A percentile compares a stretch with the other conserved stretches of the same genome.
These are phyloP conservation scores for Vanessa cardui DNA, from an alignment of 2,888 invertebrate genomes.

Conservation along the genomic window DNA sequence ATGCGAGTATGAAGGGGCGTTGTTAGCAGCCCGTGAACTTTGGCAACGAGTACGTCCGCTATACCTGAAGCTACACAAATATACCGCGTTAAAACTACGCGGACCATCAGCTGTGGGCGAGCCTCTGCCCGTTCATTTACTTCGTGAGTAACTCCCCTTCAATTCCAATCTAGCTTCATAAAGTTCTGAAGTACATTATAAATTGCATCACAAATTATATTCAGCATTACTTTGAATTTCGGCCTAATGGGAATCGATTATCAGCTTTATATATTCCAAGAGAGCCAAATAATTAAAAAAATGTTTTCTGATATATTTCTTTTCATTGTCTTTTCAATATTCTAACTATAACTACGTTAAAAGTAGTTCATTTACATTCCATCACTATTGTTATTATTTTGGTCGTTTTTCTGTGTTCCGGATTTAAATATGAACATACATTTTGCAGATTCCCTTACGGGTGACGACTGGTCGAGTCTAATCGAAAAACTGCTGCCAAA, in stretches of 20 bases:
- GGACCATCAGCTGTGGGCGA: constrained; percentile 74
- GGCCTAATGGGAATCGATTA: too few relatives aligned
- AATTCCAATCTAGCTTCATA: not conserved
- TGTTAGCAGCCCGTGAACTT: constrained; percentile 75
- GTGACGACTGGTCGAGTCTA: constrained; percentile 83
- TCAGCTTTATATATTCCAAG: too few relatives aligned
- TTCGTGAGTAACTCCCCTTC: constrained; percentile 69
- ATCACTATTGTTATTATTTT: too few relatives aligned
- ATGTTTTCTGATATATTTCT: too few relatives aligned
- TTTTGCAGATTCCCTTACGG: constrained; percentile 79
- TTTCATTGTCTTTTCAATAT: too few relatives aligned
- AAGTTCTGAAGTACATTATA: too few relatives aligned
- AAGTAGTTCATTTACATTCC: too few relatives aligned
- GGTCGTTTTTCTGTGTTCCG: too few relatives aligned
- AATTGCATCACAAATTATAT: too few relatives aligned
- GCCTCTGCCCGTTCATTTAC: constrained; percentile 75
- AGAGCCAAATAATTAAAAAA: too few relatives aligned
- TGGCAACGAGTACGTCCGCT: constrained; percentile 82
- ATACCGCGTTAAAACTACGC: constrained; percentile 73
- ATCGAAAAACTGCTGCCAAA: constrained; percentile 82
- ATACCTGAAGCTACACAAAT: constrained; percentile 80
- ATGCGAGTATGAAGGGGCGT: constrained; percentile 77
- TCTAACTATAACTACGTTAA: too few relatives aligned
- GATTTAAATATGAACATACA: constrained; percentile 10
- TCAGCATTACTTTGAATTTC: too few relatives aligned